Conservation (phyloP, 2,113 vertebrate genomes). For the Vulpes lagopus region DNA sequence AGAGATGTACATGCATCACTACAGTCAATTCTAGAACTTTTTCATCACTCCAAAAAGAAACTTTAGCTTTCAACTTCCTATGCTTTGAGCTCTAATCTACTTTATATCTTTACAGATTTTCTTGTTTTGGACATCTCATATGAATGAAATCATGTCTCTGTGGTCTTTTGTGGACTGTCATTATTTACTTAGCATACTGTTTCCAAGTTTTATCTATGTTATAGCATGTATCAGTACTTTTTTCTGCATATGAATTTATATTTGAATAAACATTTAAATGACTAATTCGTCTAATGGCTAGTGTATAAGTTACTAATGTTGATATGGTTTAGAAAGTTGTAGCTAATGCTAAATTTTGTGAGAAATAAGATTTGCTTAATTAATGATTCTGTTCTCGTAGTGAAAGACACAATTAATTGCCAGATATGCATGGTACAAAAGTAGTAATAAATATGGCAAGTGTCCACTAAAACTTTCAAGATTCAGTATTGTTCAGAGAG, state of each 20-base stretch:
- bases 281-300: background rate
- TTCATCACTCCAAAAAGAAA: conserved; percentile 12
- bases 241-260: background rate
- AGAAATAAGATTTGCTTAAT: conserved; percentile 35
- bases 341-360: conserved; percentile 29
- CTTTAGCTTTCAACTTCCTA: background rate
- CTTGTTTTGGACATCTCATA: background rate
- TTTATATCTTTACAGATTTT: conserved; percentile 44
- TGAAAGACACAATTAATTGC: background rate
- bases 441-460: background rate
- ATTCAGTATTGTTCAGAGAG: background rate
- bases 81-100: background rate
- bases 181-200: background rate
- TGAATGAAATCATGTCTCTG: background rate
- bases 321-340: background rate
- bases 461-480: background rate
- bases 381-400: background rate
- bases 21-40: conserved; percentile 6
- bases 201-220: background rate
- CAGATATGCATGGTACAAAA: background rate
- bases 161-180: background rate
- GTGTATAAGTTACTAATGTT: conserved; percentile 23
- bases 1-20: background rate
- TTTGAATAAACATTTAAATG: background rate
- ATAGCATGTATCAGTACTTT: background rate